Evolutionary conservation across 2,888 invertebrate species (phyloP), one percentile per base, ranked within the genome.

Genomic region (Drosophila nr. perissopoda): DNA sequence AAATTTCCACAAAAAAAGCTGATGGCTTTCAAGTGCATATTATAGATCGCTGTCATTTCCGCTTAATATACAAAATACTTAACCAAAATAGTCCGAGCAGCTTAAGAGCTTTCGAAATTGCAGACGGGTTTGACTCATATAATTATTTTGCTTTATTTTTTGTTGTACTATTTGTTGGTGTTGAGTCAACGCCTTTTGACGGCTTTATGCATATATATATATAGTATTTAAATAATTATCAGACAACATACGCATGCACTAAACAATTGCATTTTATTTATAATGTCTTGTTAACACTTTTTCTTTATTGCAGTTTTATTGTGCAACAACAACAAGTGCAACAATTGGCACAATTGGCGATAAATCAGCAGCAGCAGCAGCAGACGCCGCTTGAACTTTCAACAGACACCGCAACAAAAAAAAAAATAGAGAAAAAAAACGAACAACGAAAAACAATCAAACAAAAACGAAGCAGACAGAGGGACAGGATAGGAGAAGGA

Each of bases 271-370:
- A 80, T 27, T 67, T 48, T 67, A 73, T 63, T 56, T 74, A 53
- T 49, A 49, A 61, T 34, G 57, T 42, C 36, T 57, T 78, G 54
- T 59, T 64, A 73, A 66, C 75, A 64, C 21, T 49, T 59, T 52
- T 29, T 62, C 25, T 60, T 38, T 36, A 25, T 40, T 87, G 72
- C 88, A 86, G 85, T 78, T 80, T 82, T 87, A 87, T 89, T 87
- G 85, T 87, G 71, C 83, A 85, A 73, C 78, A 85, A 73, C 69
- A 87, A 64, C 78, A 78, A 76, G 73, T 66, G 80, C 81, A 80
- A 75, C 87, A 89, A 87, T 87, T 87, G 87, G 53, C 61, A 81
- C 72, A 73, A 66, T 73, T 82, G 66, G 69, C 73, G 36, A 75
- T 56, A 76, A 71, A 80, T 64, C 61, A 73, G 69, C 78, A 69